phyloP scores from a whole-genome alignment of 2,797 vertebrate genomes.

The Euthynnus affinis region DNA sequence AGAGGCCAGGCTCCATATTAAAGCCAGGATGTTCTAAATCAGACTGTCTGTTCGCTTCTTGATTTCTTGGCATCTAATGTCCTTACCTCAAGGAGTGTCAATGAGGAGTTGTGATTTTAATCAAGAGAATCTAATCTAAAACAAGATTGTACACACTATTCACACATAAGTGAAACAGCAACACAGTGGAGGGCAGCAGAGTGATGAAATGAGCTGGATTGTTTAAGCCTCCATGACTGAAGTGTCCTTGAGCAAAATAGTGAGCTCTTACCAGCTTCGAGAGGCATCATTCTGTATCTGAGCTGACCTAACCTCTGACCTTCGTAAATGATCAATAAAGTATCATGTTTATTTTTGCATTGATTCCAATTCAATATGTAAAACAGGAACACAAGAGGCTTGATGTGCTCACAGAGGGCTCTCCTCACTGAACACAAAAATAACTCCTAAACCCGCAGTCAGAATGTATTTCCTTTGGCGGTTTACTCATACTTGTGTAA shows the following conservation, averaged over 20 bases:
- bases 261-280: background rate
- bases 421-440: slow-evolving; percentile 18
- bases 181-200: slow-evolving; percentile 1
- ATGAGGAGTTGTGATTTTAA: slow-evolving; percentile 18
- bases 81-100: slow-evolving; percentile 26
- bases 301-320: slow-evolving; percentile 9
- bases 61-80: slow-evolving; percentile 12
- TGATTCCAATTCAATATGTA: background rate
- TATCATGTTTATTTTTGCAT: background rate
- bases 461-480: slow-evolving; percentile 27
- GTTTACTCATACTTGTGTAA: slow-evolving; percentile 34
- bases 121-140: slow-evolving; percentile 39
- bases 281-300: background rate
- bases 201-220: background rate
- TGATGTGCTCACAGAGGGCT: background rate
- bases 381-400: background rate
- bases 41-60: background rate
- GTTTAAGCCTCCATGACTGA: slow-evolving; percentile 14
- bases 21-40: background rate
- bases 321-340: background rate
- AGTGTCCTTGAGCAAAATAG: slow-evolving; percentile 35
- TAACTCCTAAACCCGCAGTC: slow-evolving; percentile 15
- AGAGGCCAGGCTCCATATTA: background rate
- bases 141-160: background rate
- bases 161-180: slow-evolving; percentile 1